phyloP scores from a whole-genome alignment of 2,113 vertebrate genomes.

The Pachycephala philippinensis region DNA sequence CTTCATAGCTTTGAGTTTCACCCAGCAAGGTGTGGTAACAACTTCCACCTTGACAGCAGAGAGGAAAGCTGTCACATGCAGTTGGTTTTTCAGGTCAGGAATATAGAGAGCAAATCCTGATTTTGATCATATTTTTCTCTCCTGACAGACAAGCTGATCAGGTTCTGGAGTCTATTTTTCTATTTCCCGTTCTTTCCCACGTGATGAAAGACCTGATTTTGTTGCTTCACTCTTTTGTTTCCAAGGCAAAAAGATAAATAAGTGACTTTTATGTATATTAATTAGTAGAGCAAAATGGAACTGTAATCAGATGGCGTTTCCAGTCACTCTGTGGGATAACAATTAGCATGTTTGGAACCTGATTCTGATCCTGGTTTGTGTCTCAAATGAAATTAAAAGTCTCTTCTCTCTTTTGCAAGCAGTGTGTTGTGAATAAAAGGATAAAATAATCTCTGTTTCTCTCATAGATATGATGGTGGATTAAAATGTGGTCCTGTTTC shows the following conservation, averaged over 20 bases:
- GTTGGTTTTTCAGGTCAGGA: not conserved
- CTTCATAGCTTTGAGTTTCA: not conserved
- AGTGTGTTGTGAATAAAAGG: not conserved
- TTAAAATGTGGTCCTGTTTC: not conserved
- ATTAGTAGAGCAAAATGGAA: not conserved
- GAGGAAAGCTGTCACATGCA: not conserved
- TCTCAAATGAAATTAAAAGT: not conserved
- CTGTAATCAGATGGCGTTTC: not conserved
- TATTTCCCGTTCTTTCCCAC: not conserved
- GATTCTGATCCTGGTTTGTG: not conserved
- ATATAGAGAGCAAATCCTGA: not conserved
- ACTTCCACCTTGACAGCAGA: not conserved
- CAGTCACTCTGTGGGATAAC: not conserved
- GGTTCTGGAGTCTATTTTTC: not conserved
- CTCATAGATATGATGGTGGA: accelerated
- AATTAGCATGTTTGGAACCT: not conserved
- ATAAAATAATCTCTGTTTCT: not conserved
- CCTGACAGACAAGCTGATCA: not conserved
- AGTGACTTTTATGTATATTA: not conserved
- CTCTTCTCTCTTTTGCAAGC: not conserved
- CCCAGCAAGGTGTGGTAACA: not conserved
- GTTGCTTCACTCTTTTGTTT: not conserved
- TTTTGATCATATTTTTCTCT: not conserved
- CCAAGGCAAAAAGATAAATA: not conserved
- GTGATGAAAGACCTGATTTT: not conserved